Base-by-base conservation (phyloP, 1,140 invertebrate species). In the Steinernema khuongi region DNA sequence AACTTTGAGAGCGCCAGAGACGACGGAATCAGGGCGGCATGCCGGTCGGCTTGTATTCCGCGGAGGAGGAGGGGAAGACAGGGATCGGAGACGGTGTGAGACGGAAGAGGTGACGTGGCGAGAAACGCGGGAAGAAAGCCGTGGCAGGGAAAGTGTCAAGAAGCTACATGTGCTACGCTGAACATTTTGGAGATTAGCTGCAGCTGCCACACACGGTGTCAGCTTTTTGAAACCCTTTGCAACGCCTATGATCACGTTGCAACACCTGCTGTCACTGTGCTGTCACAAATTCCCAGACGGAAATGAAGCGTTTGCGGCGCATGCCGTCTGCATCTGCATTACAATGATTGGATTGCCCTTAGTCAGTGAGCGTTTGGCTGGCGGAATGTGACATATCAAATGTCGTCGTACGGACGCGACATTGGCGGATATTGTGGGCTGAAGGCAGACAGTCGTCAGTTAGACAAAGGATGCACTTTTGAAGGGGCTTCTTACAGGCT, bases 1-100 rank as follows among this genome's bases (percentile, higher is more conserved):
- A 60, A 60, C 50, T 60, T 60, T 60, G 50, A 26, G 50, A 60
- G 50, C 50, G 50, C 4, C 19, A 60, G 50, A 60, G 50, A 60
- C n/a, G 26, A 60, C 50, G 50, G 19, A 60, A n/a, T 26, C 4
- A n/a, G 14, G 26, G 26, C 26, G 50, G 50, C 50, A 60, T 22
- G 22, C 50, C 14, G 50, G 26, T 22, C 14, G 50, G 50, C 50
- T 60, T 60, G 4, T 60, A 14, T 60, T 11, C 19, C 14, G 50
- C 50, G 50, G 4, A 7, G 50, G 36, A 7, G 19, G 50, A 14
- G 26, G 19, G 19, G 4, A 22, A 60, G 50, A 60, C 4, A 22
- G 26, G 7, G 50, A 22, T 14, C 14, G 14, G 50, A 22, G 22
- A 60, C 7, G 11, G n/a, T n/a, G n/a, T n/a, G n/a, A n/a, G n/a